A percentile compares a stretch with the other conserved stretches of the same genome.
Conservation (phyloP, 2,113 vertebrate species). For the Phaetusa simplex region DNA sequence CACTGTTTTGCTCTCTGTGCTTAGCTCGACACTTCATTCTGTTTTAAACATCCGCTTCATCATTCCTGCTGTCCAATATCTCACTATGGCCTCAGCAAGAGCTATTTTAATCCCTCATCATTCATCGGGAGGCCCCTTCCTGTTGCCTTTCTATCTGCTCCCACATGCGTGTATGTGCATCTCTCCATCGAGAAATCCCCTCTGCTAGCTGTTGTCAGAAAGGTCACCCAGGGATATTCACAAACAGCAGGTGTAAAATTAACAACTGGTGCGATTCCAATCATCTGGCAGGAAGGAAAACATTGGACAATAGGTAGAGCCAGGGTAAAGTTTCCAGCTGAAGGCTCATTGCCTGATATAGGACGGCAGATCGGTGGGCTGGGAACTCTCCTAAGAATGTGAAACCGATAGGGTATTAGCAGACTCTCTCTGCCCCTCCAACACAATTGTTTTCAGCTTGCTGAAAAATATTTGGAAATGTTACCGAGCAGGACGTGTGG, state of each 20-base stretch:
- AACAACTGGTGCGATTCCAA: conserved; percentile 27
- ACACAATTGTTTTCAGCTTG: conserved; percentile 67
- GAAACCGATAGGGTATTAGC: conserved; percentile 67
- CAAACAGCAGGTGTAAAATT: conserved; percentile 60
- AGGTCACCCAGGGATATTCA: conserved; percentile 52
- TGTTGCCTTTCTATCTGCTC: conserved; percentile 44
- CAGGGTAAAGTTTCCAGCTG: conserved; percentile 63
- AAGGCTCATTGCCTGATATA: conserved; percentile 63
- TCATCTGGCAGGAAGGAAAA: conserved; percentile 60
- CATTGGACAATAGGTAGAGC: conserved; percentile 51
- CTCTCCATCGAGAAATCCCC: conserved; percentile 26
- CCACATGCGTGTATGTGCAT: not conserved
- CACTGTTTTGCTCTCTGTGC: conserved; percentile 35
- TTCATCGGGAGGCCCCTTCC: conserved; percentile 62
- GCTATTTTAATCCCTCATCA: conserved; percentile 70
- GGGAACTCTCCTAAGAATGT: conserved; percentile 64
- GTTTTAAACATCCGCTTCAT: conserved; percentile 64
- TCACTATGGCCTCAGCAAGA: conserved; percentile 33
- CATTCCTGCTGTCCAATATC: conserved; percentile 36
- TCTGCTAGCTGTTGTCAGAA: not conserved
- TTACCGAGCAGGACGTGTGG: not conserved
- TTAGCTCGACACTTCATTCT: conserved; percentile 34
- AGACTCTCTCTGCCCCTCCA: conserved; percentile 49
- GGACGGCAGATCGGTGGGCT: conserved; percentile 47
- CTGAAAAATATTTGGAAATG: conserved; percentile 64